Percentiles rank a stretch among this genome's conserved stretches.
Conservation (phyloP, 2,888 invertebrate genomes). For the Ornithoptera alexandrae region DNA sequence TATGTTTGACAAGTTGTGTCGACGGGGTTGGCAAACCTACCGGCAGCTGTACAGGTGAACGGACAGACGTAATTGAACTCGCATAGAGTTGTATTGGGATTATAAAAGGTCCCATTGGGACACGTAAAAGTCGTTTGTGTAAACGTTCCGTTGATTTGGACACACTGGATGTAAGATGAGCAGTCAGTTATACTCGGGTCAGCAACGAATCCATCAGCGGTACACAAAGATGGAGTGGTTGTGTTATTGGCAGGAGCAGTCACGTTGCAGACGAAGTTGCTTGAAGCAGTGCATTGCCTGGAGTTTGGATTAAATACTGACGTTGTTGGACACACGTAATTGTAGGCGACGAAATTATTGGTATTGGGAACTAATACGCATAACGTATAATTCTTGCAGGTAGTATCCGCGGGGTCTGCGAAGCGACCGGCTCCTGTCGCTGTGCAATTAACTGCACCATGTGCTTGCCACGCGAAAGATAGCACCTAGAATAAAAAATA, state of each 20-base stretch:
- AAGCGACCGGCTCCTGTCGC: conserved; percentile 55
- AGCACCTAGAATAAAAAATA: conserved; percentile 36
- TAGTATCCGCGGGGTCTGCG: conserved; percentile 58
- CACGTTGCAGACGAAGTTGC: conserved; percentile 55
- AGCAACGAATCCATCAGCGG: conserved; percentile 51
- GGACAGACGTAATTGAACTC: conserved; percentile 37
- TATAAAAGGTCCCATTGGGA: conserved; percentile 49
- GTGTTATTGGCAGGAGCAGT: conserved; percentile 52
- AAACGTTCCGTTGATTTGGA: conserved; percentile 48
- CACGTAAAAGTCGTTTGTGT: conserved; percentile 51
- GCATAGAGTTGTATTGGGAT: conserved; percentile 58
- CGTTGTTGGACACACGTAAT: conserved; percentile 65
- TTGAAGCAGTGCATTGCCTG: conserved; percentile 38
- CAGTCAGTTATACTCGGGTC: conserved; percentile 55
- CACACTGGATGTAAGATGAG: conserved; percentile 56
- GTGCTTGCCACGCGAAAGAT: conserved; percentile 41
- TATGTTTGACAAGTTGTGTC: conserved; percentile 66
- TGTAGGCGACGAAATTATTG: conserved; percentile 50
- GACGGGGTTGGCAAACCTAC: conserved; percentile 59
- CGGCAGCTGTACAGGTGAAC: conserved; percentile 58
- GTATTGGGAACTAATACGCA: conserved; percentile 51
- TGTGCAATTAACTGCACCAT: conserved; percentile 57
- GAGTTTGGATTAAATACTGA: conserved; percentile 63
- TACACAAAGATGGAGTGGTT: conserved; percentile 45
- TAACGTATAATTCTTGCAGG: conserved; percentile 65